phyloP scores from a whole-genome alignment of 2,888 invertebrate species.

The Nomada lathburiana region DNA sequence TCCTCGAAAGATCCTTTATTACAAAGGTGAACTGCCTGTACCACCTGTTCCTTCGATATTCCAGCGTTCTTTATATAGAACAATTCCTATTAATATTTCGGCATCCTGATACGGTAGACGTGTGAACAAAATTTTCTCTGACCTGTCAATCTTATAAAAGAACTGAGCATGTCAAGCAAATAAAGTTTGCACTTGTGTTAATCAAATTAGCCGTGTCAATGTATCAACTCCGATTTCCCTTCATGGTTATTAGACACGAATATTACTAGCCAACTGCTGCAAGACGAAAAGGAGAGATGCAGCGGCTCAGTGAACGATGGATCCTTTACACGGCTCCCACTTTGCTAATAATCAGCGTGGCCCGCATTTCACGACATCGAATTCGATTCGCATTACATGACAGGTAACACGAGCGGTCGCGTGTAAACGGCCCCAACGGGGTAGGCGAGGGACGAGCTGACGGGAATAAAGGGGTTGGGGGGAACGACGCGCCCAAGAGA shows the following conservation, averaged over 20 bases:
- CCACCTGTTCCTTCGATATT: not conserved
- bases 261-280: too few species aligned
- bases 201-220: too few species aligned
- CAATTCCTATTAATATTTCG: too few species aligned
- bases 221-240: not conserved
- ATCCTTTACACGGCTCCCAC: slow-evolving; percentile 55
- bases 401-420: slow-evolving; percentile 50
- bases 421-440: slow-evolving; percentile 48
- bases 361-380: slow-evolving; percentile 55
- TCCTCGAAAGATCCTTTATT: not conserved
- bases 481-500: slow-evolving; percentile 30
- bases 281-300: not conserved
- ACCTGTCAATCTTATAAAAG: too few species aligned
- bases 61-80: too few species aligned
- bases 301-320: slow-evolving; percentile 1
- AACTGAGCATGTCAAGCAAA: too few species aligned
- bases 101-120: too few species aligned
- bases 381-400: slow-evolving; percentile 58
- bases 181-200: too few species aligned
- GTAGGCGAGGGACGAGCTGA: not conserved
- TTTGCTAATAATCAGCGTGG: slow-evolving; percentile 58
- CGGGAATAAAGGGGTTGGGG: not conserved
- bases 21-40: not conserved
- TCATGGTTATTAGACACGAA: too few species aligned
- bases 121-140: too few species aligned